Percentiles rank a stretch among this genome's conserved stretches.
Conservation (phyloP, 2,888 invertebrate species). For the Epirrita christyi region DNA sequence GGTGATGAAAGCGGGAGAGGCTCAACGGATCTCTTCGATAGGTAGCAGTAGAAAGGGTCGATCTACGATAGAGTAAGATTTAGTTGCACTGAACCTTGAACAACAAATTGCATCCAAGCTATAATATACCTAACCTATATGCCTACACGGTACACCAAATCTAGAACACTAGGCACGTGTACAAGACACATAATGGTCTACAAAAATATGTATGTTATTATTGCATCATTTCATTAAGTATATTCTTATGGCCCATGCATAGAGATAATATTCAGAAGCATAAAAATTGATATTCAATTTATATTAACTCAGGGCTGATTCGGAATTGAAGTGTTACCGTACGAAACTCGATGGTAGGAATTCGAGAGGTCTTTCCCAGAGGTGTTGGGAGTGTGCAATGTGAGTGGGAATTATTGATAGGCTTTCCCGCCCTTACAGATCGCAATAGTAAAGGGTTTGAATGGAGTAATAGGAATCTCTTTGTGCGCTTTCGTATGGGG, state of each 20-base stretch:
- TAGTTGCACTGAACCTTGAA: too few species aligned
- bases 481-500: neutral
- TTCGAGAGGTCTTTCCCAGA: constrained; percentile 26
- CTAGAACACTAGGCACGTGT: too few species aligned
- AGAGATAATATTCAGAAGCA: neutral
- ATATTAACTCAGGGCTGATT: constrained; percentile 9
- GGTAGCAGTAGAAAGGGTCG: too few species aligned
- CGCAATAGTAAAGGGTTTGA: neutral
- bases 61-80: too few species aligned
- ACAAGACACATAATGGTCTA: too few species aligned
- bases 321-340: constrained; percentile 8
- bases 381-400: constrained; percentile 45
- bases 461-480: constrained; percentile 11
- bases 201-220: neutral
- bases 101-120: too few species aligned
- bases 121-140: too few species aligned
- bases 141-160: too few species aligned
- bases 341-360: constrained; percentile 16
- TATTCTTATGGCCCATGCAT: neutral
- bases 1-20: too few species aligned
- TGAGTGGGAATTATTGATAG: constrained; percentile 64
- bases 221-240: neutral
- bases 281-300: constrained; percentile 16
- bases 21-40: too few species aligned
- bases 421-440: constrained; percentile 11